These are phyloP conservation scores for Trematomus loennbergii DNA, from an alignment of 2,113 vertebrate species.

Conservation along the genomic window DNA sequence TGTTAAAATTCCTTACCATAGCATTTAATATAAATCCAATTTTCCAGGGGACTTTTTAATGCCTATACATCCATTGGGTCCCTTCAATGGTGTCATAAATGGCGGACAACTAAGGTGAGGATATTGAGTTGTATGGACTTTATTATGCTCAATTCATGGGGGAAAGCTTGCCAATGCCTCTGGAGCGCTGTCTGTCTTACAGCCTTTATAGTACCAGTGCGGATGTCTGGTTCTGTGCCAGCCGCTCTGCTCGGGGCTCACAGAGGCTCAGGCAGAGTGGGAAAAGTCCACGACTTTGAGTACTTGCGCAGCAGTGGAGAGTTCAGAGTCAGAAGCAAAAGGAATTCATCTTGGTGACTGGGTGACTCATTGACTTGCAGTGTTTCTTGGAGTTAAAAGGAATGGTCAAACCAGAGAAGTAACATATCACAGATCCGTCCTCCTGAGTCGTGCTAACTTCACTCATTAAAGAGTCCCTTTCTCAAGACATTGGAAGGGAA, in stretches of 20 bases:
- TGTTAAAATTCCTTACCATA: constrained; percentile 76
- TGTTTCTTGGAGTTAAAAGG: neutral
- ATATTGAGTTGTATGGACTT: constrained; percentile 64
- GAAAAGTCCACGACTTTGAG: constrained; percentile 60
- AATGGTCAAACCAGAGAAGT: constrained; percentile 8
- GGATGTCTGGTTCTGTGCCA: constrained; percentile 63
- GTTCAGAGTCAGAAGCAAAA: constrained; percentile 42
- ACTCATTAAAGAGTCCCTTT: neutral
- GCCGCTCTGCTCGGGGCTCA: constrained; percentile 53
- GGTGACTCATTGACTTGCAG: constrained; percentile 1
- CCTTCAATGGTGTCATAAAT: constrained; percentile 54
- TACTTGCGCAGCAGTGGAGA: constrained; percentile 42
- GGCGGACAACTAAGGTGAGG: constrained; percentile 59
- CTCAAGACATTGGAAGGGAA: neutral
- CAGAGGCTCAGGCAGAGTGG: constrained; percentile 51
- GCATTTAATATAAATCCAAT: constrained; percentile 82
- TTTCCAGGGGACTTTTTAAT: constrained; percentile 75
- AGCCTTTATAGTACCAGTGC: constrained; percentile 60
- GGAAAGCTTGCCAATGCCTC: constrained; percentile 55
- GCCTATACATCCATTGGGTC: constrained; percentile 66
- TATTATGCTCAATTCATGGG: constrained; percentile 64
- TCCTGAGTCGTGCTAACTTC: neutral
- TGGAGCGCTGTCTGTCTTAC: constrained; percentile 57
- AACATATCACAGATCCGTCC: neutral
- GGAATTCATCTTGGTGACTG: constrained; percentile 12